Evolutionary conservation across 2,113 vertebrate species (phyloP), one percentile per base, ranked within the genome.

Genomic region (Phrynocephalus versicolor): DNA sequence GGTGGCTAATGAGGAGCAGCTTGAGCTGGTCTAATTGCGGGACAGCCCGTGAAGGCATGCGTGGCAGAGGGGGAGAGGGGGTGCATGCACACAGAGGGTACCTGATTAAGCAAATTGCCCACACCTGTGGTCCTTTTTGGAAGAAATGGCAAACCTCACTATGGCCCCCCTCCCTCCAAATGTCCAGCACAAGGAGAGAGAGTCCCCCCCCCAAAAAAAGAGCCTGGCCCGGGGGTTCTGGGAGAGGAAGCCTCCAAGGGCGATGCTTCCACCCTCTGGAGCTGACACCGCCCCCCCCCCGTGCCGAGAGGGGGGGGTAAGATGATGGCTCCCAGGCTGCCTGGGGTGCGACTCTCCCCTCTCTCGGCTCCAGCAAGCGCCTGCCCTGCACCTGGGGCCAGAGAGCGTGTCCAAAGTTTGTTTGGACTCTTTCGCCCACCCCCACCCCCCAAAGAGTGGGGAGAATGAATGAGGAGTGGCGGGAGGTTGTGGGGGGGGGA

Each of bases 81-180:
- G 74, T 0, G 2, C 13, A 10, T 10, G 45, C 45, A 10, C 45
- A 51, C 45, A 5, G 82, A 84, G 70, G 83, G 83, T 70, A 85
- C 91, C 90, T 88, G 93, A 88, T 92, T 88, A 89, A 93, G 58
- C 85, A 75, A 92, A 95, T 94, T 89, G 90, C 89, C 92, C 90
- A 85, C 89, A 94, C 92, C 91, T 94, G 94, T 83, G 89, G 78
- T 1, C 45, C 91, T 91, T 35, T 93, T 83, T 30, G n/a, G 10
- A 13, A 1, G 14, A 7, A 13, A 87, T 65, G 84, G 86, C 91
- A 83, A 89, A 91, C 87, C 79, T 92, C 92, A 94, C 94, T 92
- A 90, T 0, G 16, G 70, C 69, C 35, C 1, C 8, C 8, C 77
- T 84, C 80, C n/a, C n/a, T n/a, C n/a, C n/a, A n/a, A n/a, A n/a